Percentiles rank a stretch among this genome's conserved stretches.
Evolutionary conservation across 2,797 vertebrate species (phyloP).

Genomic region (Coregonus ussuriensis): DNA sequence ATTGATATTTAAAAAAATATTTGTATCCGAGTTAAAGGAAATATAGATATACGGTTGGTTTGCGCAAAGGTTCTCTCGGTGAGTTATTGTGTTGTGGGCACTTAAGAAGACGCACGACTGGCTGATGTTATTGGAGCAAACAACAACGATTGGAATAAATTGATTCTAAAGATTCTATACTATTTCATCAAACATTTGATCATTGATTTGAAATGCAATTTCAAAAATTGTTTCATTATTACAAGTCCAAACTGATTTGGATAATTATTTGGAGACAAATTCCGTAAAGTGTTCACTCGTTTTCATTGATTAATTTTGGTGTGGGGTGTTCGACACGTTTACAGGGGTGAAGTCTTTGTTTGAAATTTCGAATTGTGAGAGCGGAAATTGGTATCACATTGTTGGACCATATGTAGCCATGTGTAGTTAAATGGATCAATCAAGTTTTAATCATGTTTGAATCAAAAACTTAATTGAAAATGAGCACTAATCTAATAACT

Average conservation of each 20-base stretch:
- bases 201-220: neutral
- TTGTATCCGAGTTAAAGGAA: neutral
- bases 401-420: neutral
- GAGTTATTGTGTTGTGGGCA: constrained; percentile 51
- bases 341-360: constrained; percentile 16
- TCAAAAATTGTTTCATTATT: neutral
- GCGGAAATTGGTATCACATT: constrained; percentile 4
- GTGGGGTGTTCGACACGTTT: neutral
- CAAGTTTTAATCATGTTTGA: neutral
- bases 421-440: constrained; percentile 6
- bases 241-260: neutral
- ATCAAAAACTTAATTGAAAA: neutral
- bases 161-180: neutral
- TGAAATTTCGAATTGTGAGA: neutral
- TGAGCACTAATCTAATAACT: neutral
- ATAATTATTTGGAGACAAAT: constrained; percentile 1
- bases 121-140: constrained; percentile 7
- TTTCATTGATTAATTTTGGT: neutral
- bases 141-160: no score
- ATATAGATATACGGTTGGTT: neutral
- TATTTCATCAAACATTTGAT: constrained; percentile 39
- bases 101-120: constrained; percentile 32
- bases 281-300: neutral
- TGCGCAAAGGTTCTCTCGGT: constrained; percentile 42
- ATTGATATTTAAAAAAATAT: constrained; percentile 41